These are phyloP conservation scores for Mimachlamys varia DNA, from an alignment of 2,888 invertebrate species.

Conservation along the genomic window DNA sequence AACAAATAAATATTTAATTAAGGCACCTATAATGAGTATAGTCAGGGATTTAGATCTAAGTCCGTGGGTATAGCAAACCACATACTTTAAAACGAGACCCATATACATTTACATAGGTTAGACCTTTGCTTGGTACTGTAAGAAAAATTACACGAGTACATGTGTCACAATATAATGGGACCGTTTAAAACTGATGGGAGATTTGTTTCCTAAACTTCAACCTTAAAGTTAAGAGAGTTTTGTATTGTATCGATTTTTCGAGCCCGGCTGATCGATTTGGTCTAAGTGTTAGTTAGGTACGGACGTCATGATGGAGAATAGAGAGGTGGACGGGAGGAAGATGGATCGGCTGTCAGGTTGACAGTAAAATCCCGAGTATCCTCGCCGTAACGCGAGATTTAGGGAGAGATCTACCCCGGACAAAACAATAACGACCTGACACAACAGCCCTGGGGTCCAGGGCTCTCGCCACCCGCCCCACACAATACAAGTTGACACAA, in stretches of 20 bases:
- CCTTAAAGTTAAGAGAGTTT: background rate
- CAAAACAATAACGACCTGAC: background rate
- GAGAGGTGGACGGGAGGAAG: background rate
- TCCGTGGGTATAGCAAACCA: no score
- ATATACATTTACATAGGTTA: no score
- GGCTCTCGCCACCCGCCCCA: slow-evolving; percentile 10
- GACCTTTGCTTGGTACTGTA: no score
- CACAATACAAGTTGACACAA: slow-evolving; percentile 15
- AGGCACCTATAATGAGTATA: no score
- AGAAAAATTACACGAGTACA: no score
- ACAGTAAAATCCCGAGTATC: background rate
- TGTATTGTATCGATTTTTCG: background rate
- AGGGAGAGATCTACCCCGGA: background rate
- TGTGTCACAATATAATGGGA: no score
- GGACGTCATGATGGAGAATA: background rate
- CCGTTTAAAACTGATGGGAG: no score
- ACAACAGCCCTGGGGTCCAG: background rate
- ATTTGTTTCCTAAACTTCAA: no score
- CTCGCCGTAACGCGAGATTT: background rate
- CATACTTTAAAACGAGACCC: no score
- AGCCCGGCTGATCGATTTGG: background rate
- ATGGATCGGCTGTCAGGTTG: background rate
- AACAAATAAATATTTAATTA: no score
- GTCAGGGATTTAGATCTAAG: no score
- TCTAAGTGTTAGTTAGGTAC: background rate